phyloP scores from a whole-genome alignment of 2,797 vertebrate species.

The Hipposideros larvatus region DNA sequence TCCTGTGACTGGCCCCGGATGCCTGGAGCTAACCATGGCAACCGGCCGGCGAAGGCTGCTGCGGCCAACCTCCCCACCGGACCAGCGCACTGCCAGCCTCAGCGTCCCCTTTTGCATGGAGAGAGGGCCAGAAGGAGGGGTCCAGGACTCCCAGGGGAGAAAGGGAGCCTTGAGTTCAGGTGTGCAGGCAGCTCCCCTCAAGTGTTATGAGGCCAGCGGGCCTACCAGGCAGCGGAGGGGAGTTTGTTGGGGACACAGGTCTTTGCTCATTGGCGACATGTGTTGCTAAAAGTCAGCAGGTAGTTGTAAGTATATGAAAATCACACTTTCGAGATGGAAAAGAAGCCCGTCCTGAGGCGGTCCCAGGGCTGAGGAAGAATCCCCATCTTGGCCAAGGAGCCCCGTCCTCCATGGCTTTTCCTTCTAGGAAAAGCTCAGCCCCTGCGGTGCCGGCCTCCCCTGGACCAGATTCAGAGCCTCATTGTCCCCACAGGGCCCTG shows the following conservation, averaged over 20 bases:
- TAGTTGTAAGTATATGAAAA: background rate
- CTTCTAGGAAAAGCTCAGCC: background rate
- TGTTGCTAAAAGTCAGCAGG: background rate
- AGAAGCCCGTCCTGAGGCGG: rapidly evolving
- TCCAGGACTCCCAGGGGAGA: background rate
- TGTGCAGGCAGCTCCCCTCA: rapidly evolving
- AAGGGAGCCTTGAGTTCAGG: background rate
- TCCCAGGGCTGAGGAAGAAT: rapidly evolving
- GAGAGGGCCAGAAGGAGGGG: background rate
- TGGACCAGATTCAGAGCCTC: background rate
- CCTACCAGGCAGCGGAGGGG: rapidly evolving
- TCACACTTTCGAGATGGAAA: rapidly evolving
- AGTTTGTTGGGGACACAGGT: no score
- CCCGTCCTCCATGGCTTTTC: rapidly evolving
- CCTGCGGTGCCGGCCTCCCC: background rate
- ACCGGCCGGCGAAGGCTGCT: background rate
- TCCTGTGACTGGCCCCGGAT: conserved; percentile 16
- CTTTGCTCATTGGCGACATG: background rate
- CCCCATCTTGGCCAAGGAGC: rapidly evolving
- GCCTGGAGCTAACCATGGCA: conserved; percentile 76
- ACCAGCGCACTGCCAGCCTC: background rate
- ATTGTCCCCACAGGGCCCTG: background rate
- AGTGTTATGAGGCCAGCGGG: background rate
- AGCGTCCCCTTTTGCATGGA: background rate
- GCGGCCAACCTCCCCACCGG: background rate